These are phyloP conservation scores for Phyllostomus discolor DNA, from an alignment of 2,113 vertebrate genomes.

Conservation along the genomic window DNA sequence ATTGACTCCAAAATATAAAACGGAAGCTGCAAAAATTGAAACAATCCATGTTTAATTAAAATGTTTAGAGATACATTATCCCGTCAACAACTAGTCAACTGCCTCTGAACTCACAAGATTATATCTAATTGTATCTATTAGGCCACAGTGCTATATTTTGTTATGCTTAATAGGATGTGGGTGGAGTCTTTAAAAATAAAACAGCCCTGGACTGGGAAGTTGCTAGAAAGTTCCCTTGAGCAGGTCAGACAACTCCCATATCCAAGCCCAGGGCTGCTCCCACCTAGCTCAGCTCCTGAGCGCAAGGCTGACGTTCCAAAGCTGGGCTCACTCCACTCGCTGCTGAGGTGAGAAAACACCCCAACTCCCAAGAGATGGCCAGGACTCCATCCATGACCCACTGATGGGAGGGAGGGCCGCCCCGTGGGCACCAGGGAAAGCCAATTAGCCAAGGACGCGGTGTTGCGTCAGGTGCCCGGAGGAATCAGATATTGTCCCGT, in stretches of 20 bases:
- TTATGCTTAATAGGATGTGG: background rate
- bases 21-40: background rate
- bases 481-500: background rate
- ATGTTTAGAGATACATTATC: background rate
- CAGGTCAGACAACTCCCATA: background rate
- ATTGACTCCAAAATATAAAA: background rate
- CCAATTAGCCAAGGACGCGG: background rate
- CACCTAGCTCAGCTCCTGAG: background rate
- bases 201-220: background rate
- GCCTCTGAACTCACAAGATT: background rate
- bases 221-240: background rate
- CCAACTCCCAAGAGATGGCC: background rate
- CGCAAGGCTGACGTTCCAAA: background rate
- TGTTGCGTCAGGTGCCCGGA: slow-evolving; percentile 3
- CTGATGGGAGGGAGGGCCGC: background rate
- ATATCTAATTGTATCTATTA: background rate
- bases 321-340: background rate
- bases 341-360: background rate
- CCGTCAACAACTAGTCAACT: too few relatives aligned
- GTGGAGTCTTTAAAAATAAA: background rate
- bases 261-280: background rate
- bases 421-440: background rate
- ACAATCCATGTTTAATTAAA: background rate
- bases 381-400: background rate
- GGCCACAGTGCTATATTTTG: background rate